phyloP scores from a whole-genome alignment of 2,113 vertebrate genomes.

The Corythaixoides concolor region DNA sequence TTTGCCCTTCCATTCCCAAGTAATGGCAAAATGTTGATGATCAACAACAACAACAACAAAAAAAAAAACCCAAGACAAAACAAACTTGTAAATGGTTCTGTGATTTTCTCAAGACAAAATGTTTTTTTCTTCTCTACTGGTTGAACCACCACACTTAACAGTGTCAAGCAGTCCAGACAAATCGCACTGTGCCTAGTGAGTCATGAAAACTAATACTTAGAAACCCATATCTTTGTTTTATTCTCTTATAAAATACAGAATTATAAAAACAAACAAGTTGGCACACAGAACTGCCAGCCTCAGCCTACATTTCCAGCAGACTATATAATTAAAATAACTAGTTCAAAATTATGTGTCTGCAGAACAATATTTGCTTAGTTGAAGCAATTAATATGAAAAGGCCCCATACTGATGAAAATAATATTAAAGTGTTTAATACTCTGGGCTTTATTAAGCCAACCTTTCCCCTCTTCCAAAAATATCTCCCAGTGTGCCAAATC shows the following conservation, averaged over 20 bases:
- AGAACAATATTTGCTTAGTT: conserved; percentile 36
- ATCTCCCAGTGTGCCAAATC: neutral
- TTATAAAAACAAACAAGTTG: conserved; percentile 62
- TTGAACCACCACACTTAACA: conserved; percentile 12
- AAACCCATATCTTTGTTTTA: conserved; percentile 52
- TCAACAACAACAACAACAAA: neutral
- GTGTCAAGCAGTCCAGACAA: conserved; percentile 8
- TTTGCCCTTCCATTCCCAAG: neutral
- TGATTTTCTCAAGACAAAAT: neutral
- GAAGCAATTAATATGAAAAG: conserved; percentile 34
- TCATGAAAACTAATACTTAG: conserved; percentile 26
- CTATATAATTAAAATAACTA: conserved; percentile 64
- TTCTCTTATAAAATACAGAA: conserved; percentile 59
- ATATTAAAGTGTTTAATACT: conserved; percentile 23
- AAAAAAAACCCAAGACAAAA: neutral
- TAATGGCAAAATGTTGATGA: neutral
- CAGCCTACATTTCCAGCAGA: conserved; percentile 24
- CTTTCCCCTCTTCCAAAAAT: neutral
- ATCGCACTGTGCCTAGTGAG: conserved; percentile 4
- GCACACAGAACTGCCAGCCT: conserved; percentile 22
- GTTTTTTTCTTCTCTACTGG: neutral
- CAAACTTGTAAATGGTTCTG: neutral
- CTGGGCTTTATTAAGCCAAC: conserved; percentile 33
- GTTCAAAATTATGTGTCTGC: conserved; percentile 24
- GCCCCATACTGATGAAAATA: conserved; percentile 11